Evolutionary conservation across 2,113 vertebrate genomes (phyloP), one percentile per base, ranked within the genome.

Genomic region (Hypomesus transpacificus): DNA sequence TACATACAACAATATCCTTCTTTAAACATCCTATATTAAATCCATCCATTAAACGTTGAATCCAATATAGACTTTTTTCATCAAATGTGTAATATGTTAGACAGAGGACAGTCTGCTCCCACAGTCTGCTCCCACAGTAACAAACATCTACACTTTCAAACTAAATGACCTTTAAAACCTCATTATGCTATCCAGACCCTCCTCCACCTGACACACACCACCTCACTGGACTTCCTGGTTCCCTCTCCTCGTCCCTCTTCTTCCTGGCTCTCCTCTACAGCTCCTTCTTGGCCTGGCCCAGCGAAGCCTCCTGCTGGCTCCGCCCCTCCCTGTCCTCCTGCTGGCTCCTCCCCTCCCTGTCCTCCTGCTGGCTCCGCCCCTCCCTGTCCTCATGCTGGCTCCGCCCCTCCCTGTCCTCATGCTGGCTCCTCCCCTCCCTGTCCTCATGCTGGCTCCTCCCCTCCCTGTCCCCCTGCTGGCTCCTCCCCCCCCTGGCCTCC

Each of bases 221-320:
- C 39, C 39, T 13, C 39, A 7, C 39, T 46, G 5, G 39, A 46
- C 39, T 46, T 46, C 39, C 39, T 46, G 39, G 9, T 46, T 46
- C 39, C 9, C 39, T 46, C 9, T 46, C 9, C 9, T 46, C 0
- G 39, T 1, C 9, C 39, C 9, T n/a, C 56, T 18, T n/a, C 18
- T 34, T 3, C 63, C 53, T 56, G 57, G 21, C 7, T 20, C n/a
- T 65, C 77, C n/a, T 65, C 77, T 89, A 89, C 75, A 75, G 75
- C 46, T 88, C 72, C 62, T 87, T 87, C 80, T 88, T 85, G 57
- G 74, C 22, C 66, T 85, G 77, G 0, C 17, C 7, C 22, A 21
- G 17, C 6, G 21, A 4, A 14, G 24, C 24, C 24, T 26, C 24
- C 2, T 34, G 31, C 7, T 34, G 4, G 31, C 31, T 8, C 31